Evolutionary conservation across 1,140 invertebrate genomes (phyloP).

Genomic region (Lepidostoma basale): DNA sequence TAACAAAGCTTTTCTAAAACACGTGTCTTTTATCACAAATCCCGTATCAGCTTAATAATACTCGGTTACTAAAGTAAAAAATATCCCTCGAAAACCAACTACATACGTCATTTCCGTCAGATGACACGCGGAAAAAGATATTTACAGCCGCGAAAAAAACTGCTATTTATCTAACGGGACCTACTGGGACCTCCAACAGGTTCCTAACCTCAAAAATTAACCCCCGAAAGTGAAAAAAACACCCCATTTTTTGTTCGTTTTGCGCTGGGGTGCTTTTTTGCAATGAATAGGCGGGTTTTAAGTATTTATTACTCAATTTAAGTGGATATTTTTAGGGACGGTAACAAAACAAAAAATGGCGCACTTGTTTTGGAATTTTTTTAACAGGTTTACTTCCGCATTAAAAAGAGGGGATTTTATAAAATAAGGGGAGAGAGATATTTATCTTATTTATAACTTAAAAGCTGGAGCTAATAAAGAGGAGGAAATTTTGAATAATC

Average conservation of each 20-base stretch:
- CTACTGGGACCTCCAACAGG: background rate
- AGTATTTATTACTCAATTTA: conserved; percentile 8
- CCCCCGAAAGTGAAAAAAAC: conserved; percentile 25
- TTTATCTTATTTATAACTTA: no score
- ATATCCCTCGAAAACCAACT: no score
- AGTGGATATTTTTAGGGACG: conserved; percentile 14
- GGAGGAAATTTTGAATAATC: no score
- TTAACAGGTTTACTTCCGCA: conserved; percentile 38
- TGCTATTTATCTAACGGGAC: background rate
- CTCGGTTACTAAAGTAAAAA: no score
- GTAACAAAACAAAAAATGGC: conserved; percentile 28
- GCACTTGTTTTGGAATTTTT: conserved; percentile 35
- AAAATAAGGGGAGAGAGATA: no score
- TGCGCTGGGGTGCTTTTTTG: conserved; percentile 27
- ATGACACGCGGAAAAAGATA: conserved; percentile 10
- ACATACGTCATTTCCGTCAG: conserved; percentile 1
- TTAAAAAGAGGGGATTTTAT: conserved; percentile 27
- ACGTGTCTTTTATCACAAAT: no score
- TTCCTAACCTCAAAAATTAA: conserved; percentile 34
- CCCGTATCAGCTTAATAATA: no score
- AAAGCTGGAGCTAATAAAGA: no score
- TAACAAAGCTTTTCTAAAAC: no score
- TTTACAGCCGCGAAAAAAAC: background rate
- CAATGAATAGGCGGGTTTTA: conserved; percentile 8
- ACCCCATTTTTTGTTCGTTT: conserved; percentile 21